These are phyloP conservation scores for Diabrotica balteata DNA, from an alignment of 2,888 invertebrate genomes.

Conservation along the genomic window DNA sequence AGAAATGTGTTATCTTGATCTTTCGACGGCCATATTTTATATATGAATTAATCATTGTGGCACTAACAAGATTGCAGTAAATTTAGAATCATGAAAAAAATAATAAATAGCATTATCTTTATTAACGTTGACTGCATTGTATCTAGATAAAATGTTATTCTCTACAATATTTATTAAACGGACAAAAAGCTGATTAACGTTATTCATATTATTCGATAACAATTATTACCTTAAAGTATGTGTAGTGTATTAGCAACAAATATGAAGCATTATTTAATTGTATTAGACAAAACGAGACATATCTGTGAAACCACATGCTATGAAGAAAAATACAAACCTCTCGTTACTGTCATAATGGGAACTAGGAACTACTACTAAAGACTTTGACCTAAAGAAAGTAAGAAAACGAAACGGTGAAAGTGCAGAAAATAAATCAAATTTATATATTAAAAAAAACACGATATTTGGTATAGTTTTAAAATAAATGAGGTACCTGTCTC, in stretches of 20 bases:
- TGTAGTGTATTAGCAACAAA: constrained; percentile 4
- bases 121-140: too few species aligned
- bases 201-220: too few species aligned
- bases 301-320: constrained; percentile 13
- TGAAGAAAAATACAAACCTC: constrained; percentile 37
- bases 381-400: constrained; percentile 39
- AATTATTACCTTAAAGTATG: neutral
- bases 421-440: constrained; percentile 19
- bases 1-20: too few species aligned
- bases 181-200: too few species aligned
- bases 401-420: constrained; percentile 27
- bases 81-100: too few species aligned
- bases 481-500: constrained; percentile 46
- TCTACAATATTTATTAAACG: too few species aligned
- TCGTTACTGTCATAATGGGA: constrained; percentile 30
- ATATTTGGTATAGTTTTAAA: too few species aligned
- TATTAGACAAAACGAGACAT: constrained; percentile 5
- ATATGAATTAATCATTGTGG: too few species aligned
- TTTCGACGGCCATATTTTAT: too few species aligned
- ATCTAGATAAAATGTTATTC: too few species aligned
- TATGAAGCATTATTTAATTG: neutral
- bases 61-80: too few species aligned
- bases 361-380: constrained; percentile 41
- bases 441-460: neutral
- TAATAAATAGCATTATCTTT: too few species aligned